Evolutionary conservation across 2,113 vertebrate species (phyloP).

Genomic region (Brienomyrus longianalis): DNA sequence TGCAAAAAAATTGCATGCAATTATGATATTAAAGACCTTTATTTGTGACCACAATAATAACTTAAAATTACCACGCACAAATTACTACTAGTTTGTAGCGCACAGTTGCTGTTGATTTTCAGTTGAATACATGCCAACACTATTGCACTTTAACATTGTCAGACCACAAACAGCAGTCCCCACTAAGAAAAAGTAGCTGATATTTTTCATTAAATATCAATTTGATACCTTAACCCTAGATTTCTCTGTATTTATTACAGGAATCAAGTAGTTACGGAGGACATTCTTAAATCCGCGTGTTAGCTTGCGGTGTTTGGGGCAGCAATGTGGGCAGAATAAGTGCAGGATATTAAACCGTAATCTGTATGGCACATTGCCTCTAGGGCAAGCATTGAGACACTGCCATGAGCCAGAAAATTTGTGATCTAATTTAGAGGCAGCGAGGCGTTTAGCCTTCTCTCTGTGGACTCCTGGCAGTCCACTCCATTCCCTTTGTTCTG

Average conservation of each 20-base stretch:
- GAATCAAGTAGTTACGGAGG: not conserved
- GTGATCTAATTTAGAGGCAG: constrained; percentile 73
- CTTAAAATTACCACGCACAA: not conserved
- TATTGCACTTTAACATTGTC: not conserved
- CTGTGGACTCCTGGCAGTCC: constrained; percentile 45
- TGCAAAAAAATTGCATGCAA: not conserved
- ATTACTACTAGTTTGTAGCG: not conserved
- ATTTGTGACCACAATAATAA: not conserved
- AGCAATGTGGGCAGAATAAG: constrained; percentile 41
- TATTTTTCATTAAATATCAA: not conserved
- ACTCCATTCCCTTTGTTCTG: constrained; percentile 28
- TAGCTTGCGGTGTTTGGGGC: not conserved
- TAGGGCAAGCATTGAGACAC: constrained; percentile 53
- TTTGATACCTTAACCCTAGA: not conserved
- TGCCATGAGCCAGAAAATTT: constrained; percentile 68
- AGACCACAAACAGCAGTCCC: not conserved
- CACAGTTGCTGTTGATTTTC: not conserved
- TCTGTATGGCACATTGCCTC: constrained; percentile 65
- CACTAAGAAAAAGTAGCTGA: not conserved
- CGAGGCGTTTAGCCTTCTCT: constrained; percentile 56
- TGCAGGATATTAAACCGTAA: constrained; percentile 54
- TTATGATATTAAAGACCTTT: not conserved
- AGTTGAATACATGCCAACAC: not conserved
- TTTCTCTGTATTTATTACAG: not conserved
- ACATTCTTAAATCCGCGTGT: not conserved